Evolutionary conservation across 2,113 vertebrate genomes (phyloP).

Genomic region (Neotragus moschatus): DNA sequence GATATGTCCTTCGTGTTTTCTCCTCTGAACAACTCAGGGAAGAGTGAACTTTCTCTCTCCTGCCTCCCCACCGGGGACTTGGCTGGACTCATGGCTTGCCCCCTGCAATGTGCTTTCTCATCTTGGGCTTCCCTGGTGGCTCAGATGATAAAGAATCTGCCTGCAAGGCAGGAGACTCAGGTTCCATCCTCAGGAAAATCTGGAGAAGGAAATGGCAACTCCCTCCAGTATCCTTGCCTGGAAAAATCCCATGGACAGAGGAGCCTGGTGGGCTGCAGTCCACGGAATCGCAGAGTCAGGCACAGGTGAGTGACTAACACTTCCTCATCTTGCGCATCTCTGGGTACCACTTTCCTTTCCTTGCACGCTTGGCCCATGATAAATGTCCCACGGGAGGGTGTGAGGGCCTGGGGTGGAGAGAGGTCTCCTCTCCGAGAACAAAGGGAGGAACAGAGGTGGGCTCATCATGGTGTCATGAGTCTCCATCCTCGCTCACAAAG

Average conservation of each 20-base stretch:
- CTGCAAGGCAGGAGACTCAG: neutral
- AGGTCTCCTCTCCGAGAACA: too few species aligned
- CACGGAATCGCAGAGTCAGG: neutral
- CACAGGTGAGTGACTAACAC: neutral
- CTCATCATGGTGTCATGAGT: neutral
- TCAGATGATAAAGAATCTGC: neutral
- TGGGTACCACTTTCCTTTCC: neutral
- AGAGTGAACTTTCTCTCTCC: neutral
- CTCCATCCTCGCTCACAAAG: neutral
- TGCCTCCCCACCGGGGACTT: neutral
- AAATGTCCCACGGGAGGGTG: neutral
- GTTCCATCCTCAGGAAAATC: neutral
- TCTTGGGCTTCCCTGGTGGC: neutral
- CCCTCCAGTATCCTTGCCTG: neutral
- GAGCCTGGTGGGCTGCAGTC: neutral
- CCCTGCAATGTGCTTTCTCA: neutral
- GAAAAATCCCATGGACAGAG: neutral
- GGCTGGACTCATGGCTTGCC: too few species aligned
- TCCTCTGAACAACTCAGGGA: neutral
- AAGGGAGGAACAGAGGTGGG: rapidly evolving
- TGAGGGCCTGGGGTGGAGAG: neutral
- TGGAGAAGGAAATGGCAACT: neutral
- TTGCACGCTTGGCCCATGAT: neutral
- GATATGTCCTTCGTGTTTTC: rapidly evolving
- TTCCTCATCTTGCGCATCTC: neutral